Evolutionary conservation across 2,797 vertebrate genomes (phyloP).

Genomic region (Macropus fuliginosus): DNA sequence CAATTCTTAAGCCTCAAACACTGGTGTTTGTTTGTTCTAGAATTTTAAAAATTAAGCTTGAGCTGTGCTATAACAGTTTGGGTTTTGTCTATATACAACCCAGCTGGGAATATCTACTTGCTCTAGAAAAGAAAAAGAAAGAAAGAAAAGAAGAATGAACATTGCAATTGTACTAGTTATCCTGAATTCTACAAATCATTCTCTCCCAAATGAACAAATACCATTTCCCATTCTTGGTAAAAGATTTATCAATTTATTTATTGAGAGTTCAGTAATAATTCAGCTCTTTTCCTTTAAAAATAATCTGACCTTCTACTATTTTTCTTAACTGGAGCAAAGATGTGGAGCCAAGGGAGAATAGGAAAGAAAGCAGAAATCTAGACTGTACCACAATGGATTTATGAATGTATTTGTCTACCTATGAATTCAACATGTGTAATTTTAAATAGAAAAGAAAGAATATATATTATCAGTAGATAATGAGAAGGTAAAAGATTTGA

Average conservation of each 20-base stretch:
- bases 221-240: neutral
- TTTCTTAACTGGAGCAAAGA: neutral
- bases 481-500: neutral
- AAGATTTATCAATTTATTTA: neutral
- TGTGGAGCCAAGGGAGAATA: neutral
- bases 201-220: neutral
- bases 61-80: neutral
- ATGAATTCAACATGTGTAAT: neutral
- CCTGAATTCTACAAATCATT: neutral
- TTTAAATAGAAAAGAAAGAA: neutral
- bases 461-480: neutral
- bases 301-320: neutral
- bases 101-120: neutral
- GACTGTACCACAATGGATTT: neutral
- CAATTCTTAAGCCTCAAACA: neutral
- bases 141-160: neutral
- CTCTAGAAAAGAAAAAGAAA: neutral
- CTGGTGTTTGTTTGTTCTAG: neutral
- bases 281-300: neutral
- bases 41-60: neutral
- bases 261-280: neutral
- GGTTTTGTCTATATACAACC: neutral
- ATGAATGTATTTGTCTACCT: neutral
- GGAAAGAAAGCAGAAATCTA: neutral
- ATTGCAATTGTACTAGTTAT: neutral